Evolutionary conservation across 2,888 invertebrate species (phyloP), one percentile per base, ranked within the genome.

Genomic region (Tridacna gigas): DNA sequence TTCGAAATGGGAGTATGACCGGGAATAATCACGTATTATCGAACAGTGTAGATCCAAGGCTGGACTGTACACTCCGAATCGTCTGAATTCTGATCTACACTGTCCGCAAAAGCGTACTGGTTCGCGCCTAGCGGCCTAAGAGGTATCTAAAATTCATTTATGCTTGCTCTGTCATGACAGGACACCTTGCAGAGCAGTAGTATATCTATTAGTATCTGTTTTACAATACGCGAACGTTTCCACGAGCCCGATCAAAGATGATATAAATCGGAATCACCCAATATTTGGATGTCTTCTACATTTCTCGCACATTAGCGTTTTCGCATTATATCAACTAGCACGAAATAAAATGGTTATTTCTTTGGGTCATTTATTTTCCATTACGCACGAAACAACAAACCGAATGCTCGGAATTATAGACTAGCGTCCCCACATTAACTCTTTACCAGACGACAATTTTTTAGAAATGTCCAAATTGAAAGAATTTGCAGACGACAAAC

Each of bases 311-410:
- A 86, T 86, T 86, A 86, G 79, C 82, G 80, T 63, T 78, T 15
- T 80, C 65, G 74, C 80, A 80, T 86, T 79, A 83, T 86, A 82
- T 83, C 83, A 78, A 77, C 80, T 83, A 69, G 82, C 86, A 86
- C 86, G 86, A 75, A 37, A 86, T 86, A 83, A 86, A 86, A 80
- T 86, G 83, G 80, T 86, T 80, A 86, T 83, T 80, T 86, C 85
- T 78, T 61, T 80, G 86, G 80, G 75, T 86, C 86, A 86, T 86
- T 86, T 86, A 83, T 86, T 86, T 86, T 86, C 86, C 86, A 86
- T 86, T 86, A 86, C 73, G 71, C 71, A 25, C 71, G 71, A 25
- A 71, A 71, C 71, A 71, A 20, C 48, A 71, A 71, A 48, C 45
- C 71, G 51, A 71, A 71, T 37, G 47, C 47, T 51, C 25, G 51